Percentiles rank a stretch among this genome's conserved stretches.
phyloP scores from a whole-genome alignment of 2,797 vertebrate genomes.

The Betta splendens region DNA sequence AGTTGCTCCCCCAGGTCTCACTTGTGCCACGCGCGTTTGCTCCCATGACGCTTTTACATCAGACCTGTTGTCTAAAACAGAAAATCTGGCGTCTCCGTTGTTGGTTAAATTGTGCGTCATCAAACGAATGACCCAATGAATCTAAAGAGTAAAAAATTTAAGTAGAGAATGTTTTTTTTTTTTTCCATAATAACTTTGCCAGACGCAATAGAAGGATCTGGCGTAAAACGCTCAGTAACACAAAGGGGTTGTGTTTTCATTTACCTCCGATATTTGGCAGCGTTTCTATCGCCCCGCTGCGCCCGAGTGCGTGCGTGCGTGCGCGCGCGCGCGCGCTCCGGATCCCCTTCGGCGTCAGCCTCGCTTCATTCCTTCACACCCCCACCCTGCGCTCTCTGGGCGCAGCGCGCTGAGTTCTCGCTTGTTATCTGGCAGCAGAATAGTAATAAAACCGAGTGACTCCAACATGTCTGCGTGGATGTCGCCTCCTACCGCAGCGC shows the following conservation, averaged over 20 bases:
- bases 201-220: conserved; percentile 3
- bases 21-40: not conserved
- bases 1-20: conserved; percentile 7
- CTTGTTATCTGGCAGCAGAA: conserved; percentile 84
- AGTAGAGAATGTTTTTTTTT: not conserved
- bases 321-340: not conserved
- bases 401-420: conserved; percentile 42
- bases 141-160: not conserved
- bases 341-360: conserved; percentile 15
- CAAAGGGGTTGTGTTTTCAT: conserved; percentile 8
- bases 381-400: conserved; percentile 9
- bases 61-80: not conserved
- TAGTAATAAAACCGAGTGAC: conserved; percentile 88
- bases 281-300: conserved; percentile 18
- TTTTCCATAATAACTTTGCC: not conserved
- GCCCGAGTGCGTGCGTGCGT: not conserved
- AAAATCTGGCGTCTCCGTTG: not conserved
- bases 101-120: too few species aligned
- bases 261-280: conserved; percentile 31
- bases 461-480: conserved; percentile 88
- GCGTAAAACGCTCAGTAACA: conserved; percentile 7
- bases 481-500: conserved; percentile 78
- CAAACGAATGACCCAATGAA: not conserved
- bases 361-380: not conserved
- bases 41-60: not conserved